Conservation (phyloP, 2,888 invertebrate species). For the Apeira syringaria region DNA sequence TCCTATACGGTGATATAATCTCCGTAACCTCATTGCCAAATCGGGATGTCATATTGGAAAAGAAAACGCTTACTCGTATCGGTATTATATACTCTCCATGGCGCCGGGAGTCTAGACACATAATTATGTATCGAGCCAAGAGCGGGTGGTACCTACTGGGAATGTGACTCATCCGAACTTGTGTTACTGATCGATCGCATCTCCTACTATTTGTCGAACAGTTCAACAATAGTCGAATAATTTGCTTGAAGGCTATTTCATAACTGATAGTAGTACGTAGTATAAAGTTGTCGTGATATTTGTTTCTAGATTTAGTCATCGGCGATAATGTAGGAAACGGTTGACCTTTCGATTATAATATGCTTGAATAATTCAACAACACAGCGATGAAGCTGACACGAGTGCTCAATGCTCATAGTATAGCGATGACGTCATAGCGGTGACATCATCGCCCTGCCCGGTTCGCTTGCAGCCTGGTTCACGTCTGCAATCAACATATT, state of each 20-base stretch:
- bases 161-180: conserved; percentile 72
- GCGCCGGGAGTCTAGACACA: conserved; percentile 76
- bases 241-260: too few species aligned
- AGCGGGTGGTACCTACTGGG: conserved; percentile 65
- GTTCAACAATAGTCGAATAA: conserved; percentile 45
- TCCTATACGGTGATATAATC: conserved; percentile 29
- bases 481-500: conserved; percentile 35
- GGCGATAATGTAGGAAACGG: conserved; percentile 12
- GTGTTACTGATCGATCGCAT: conserved; percentile 70
- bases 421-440: conserved; percentile 42
- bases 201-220: conserved; percentile 55
- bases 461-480: conserved; percentile 35
- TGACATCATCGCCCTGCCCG: conserved; percentile 51
- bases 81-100: conserved; percentile 66
- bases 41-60: conserved; percentile 22
- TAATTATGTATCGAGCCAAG: conserved; percentile 73
- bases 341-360: conserved; percentile 25
- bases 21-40: conserved; percentile 15
- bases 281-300: too few species aligned
- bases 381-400: conserved; percentile 30
- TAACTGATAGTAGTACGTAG: too few species aligned
- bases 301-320: too few species aligned
- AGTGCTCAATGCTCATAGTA: conserved; percentile 31
- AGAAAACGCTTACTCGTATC: too few species aligned
- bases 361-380: conserved; percentile 28